phyloP scores from a whole-genome alignment of 2,888 invertebrate genomes.

The Brachylomia viminalis region DNA sequence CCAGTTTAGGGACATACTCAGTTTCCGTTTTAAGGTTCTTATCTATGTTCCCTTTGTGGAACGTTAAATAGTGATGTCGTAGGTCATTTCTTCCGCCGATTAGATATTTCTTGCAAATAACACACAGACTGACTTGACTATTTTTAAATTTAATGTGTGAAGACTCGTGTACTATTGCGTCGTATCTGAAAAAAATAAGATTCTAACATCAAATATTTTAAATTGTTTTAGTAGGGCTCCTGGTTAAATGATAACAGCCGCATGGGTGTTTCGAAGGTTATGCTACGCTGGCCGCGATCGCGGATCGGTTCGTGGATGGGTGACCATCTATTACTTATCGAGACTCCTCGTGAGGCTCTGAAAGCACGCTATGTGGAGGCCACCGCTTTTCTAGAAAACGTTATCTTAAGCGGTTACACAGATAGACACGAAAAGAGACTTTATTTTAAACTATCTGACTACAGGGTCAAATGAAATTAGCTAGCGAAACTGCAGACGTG shows the following conservation, averaged over 20 bases:
- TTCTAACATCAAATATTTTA: not conserved
- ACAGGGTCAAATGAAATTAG: too few species aligned
- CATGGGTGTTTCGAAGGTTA: not conserved
- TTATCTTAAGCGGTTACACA: too few species aligned
- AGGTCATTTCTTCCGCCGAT: constrained; percentile 51
- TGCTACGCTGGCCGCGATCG: too few species aligned
- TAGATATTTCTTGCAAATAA: constrained; percentile 71
- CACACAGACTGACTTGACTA: constrained; percentile 64
- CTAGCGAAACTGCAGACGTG: too few species aligned
- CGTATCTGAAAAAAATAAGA: constrained; percentile 69
- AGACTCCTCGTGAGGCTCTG: too few species aligned
- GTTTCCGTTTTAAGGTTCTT: not conserved
- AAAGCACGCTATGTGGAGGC: too few species aligned
- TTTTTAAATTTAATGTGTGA: constrained; percentile 66
- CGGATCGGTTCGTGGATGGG: too few species aligned
- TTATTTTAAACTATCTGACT: too few species aligned
- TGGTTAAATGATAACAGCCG: not conserved
- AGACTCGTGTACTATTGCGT: constrained; percentile 71
- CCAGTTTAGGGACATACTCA: not conserved
- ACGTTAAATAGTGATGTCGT: constrained; percentile 36
- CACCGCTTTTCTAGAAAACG: too few species aligned
- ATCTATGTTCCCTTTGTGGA: constrained; percentile 18
- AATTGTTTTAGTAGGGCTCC: not conserved
- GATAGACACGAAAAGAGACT: too few species aligned
- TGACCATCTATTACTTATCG: too few species aligned